Evolutionary conservation across 2,888 invertebrate species (phyloP), one percentile per base, ranked within the genome.

Genomic region (Habrosyne pyritoides): DNA sequence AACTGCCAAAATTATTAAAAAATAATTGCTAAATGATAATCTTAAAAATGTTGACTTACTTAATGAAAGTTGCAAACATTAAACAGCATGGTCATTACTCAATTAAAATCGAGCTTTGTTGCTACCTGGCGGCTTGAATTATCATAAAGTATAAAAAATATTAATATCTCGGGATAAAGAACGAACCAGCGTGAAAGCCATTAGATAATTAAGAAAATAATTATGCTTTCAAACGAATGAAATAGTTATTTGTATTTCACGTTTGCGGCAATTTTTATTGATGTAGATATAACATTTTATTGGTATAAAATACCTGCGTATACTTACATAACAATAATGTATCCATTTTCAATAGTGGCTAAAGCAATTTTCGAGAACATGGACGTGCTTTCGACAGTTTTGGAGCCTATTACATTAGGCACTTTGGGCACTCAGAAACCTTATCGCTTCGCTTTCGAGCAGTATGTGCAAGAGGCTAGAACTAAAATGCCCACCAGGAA

Each of bases 351-450:
- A 71, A 47, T 67, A 92, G 92, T 90, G 58, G 80, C 80, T 2
- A 90, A 91, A 75, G 83, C 90, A 14, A 84, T 90, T 21, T 79
- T 90, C 12, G 88, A 88, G 58, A 92, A 91, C 55, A 72, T 91
- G 73, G 91, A 91, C 10, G 86, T 91, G 3, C 61, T 90, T 48
- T 77, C 91, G 10, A 79, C 81, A 7, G 54, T 89, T 14, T 66
- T 92, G 75, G 91, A 91, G 61, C 92, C 92, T 0, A 75, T 92
- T 21, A 88, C 88, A 0, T 68, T 92, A 12, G 92, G 92, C 6
- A 91, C 91, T 0, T 80, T 92, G 86, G 91, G 91, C 2, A 90
- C 91, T 1, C 91, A 91, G 63, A 91, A 91, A 58, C 91, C 92
- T 2, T 91, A 87, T 63, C 77, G 89, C n/a, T 89, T 91, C 55